A percentile compares a stretch with the other conserved stretches of the same genome.
phyloP scores from a whole-genome alignment of 2,797 vertebrate species.

The Botia kubotai region DNA sequence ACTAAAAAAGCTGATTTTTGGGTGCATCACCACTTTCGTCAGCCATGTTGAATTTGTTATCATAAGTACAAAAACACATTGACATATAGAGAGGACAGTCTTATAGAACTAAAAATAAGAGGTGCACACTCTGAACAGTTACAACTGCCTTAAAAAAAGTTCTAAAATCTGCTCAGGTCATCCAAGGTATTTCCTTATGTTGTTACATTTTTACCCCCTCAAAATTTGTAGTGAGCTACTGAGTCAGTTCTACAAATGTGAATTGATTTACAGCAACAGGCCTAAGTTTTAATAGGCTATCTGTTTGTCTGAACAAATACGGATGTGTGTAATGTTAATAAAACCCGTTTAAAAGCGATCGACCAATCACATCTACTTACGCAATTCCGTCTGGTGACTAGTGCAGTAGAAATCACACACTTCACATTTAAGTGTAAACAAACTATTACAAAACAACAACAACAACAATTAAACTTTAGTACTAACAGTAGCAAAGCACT shows the following conservation, averaged over 20 bases:
- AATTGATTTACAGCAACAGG: not conserved
- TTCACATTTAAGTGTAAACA: not conserved
- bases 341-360: too few relatives aligned
- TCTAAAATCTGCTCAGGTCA: too few relatives aligned
- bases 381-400: not conserved
- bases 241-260: not conserved
- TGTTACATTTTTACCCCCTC: not conserved
- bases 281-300: too few relatives aligned
- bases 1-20: not conserved
- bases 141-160: not conserved
- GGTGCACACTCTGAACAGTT: not conserved
- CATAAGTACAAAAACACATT: not conserved
- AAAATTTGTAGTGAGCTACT: not conserved
- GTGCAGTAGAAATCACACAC: not conserved
- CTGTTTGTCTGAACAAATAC: too few relatives aligned
- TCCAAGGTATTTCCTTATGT: too few relatives aligned
- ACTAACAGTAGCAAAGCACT: not conserved
- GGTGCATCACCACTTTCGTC: not conserved
- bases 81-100: not conserved
- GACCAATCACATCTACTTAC: not conserved
- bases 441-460: not conserved
- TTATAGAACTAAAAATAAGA: not conserved
- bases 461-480: not conserved
- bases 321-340: too few relatives aligned
- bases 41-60: not conserved